A percentile compares a stretch with the other conserved stretches of the same genome.
Evolutionary conservation across 2,888 invertebrate species (phyloP).

Genomic region (Cantharis rufa): DNA sequence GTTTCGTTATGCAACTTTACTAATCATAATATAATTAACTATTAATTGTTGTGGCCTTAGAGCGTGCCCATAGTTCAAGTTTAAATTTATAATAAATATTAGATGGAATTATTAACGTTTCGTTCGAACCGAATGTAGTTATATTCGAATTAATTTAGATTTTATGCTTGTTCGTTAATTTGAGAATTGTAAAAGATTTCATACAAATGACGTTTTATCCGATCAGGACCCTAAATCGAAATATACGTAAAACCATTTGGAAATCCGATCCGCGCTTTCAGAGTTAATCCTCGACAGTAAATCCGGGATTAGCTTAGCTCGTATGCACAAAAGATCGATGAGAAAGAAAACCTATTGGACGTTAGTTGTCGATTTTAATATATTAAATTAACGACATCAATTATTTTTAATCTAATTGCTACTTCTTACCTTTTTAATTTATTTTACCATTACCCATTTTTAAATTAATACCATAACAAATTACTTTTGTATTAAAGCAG

Average conservation of each 20-base stretch:
- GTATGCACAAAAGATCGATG: conserved; percentile 21
- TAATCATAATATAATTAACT: conserved; percentile 6
- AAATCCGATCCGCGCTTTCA: conserved; percentile 24
- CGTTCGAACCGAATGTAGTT: not conserved
- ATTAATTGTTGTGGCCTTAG: conserved; percentile 7
- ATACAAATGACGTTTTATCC: conserved; percentile 14
- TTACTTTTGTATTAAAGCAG: not conserved
- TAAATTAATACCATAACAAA: not conserved
- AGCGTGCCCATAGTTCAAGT: not conserved
- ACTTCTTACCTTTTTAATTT: not conserved
- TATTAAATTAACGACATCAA: not conserved
- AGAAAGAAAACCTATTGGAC: not conserved
- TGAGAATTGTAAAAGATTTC: conserved; percentile 7
- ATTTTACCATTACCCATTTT: not conserved
- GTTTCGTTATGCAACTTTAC: conserved; percentile 10
- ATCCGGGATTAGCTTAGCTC: conserved; percentile 23
- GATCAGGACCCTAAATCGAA: conserved; percentile 16
- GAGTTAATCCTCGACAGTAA: conserved; percentile 25
- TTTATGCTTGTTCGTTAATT: not conserved
- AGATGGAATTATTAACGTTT: not conserved
- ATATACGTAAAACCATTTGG: conserved; percentile 13
- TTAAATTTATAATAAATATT: not conserved
- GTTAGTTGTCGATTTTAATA: not conserved
- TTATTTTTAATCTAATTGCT: not conserved
- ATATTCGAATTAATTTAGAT: not conserved